Conservation (phyloP, 2,888 invertebrate genomes). For the Microctonus aethiopoides region DNA sequence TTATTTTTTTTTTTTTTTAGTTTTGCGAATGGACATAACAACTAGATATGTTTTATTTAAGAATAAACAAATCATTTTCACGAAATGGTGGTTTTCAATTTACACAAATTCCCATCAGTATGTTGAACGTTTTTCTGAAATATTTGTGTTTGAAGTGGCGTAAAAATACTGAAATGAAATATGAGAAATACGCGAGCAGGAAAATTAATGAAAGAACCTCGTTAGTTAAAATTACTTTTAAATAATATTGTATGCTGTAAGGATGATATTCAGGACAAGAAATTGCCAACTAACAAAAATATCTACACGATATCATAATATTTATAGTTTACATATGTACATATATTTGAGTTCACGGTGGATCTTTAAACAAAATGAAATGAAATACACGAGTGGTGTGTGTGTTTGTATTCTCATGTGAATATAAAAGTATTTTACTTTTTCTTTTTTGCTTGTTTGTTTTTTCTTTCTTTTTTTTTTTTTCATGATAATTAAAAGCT, state of each 20-base stretch:
- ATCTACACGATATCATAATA: neutral
- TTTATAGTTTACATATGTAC: neutral
- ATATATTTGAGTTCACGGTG: neutral
- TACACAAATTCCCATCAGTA: neutral
- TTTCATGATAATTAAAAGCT: neutral
- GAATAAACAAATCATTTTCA: slow-evolving; percentile 2
- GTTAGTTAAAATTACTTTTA: neutral
- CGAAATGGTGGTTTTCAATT: neutral
- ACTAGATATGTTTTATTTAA: neutral
- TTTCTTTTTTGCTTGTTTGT: neutral
- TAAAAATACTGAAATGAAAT: slow-evolving; percentile 8
- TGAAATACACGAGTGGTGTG: neutral
- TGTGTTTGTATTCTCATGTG: neutral
- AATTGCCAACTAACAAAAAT: slow-evolving; percentile 15
- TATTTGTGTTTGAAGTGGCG: neutral
- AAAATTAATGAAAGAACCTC: slow-evolving; percentile 6
- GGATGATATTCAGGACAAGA: slow-evolving; percentile 1
- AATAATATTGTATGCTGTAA: neutral
- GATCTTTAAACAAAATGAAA: neutral
- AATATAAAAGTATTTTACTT: too few species aligned
- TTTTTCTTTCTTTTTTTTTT: neutral
- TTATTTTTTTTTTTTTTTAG: neutral
- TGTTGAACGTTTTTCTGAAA: too few species aligned
- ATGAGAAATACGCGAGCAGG: slow-evolving; percentile 3
- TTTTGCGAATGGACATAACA: neutral